Conservation (phyloP, 1,140 invertebrate genomes). For the Drosophila equinoxialis region DNA sequence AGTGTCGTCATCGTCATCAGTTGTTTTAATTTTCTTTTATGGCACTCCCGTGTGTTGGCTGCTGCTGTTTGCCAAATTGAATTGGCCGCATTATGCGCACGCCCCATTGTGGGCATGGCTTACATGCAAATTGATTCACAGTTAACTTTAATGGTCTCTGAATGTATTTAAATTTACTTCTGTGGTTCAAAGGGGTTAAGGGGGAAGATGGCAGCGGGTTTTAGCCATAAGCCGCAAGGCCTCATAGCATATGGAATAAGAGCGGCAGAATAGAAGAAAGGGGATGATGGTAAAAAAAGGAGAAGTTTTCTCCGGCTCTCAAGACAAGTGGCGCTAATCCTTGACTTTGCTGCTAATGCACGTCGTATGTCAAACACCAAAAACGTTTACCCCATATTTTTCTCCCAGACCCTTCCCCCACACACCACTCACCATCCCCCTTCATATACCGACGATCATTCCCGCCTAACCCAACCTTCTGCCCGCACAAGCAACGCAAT, state of each 20-base stretch:
- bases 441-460: background rate
- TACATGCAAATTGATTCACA: constrained; percentile 64
- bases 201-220: background rate
- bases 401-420: background rate
- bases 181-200: background rate
- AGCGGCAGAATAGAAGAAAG: background rate
- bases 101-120: constrained; percentile 1
- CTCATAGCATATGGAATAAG: too few species aligned
- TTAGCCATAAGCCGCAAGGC: background rate
- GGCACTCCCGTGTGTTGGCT: constrained; percentile 43
- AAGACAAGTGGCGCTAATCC: constrained; percentile 80
- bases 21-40: constrained; percentile 28
- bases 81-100: constrained; percentile 59
- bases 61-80: constrained; percentile 56
- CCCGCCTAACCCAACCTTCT: background rate
- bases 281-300: background rate
- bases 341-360: constrained; percentile 81
- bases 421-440: background rate
- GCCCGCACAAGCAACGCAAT: constrained; percentile 68
- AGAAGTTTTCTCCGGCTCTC: constrained; percentile 38
- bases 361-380: constrained; percentile 81
- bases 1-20: constrained; percentile 21
- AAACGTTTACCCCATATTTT: constrained; percentile 65
- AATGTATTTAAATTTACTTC: constrained; percentile 63
- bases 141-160: constrained; percentile 62